A percentile compares a stretch with the other conserved stretches of the same genome.
These are phyloP conservation scores for Drosophila parthenogenetica DNA, from an alignment of 2,888 invertebrate genomes.

Conservation along the genomic window DNA sequence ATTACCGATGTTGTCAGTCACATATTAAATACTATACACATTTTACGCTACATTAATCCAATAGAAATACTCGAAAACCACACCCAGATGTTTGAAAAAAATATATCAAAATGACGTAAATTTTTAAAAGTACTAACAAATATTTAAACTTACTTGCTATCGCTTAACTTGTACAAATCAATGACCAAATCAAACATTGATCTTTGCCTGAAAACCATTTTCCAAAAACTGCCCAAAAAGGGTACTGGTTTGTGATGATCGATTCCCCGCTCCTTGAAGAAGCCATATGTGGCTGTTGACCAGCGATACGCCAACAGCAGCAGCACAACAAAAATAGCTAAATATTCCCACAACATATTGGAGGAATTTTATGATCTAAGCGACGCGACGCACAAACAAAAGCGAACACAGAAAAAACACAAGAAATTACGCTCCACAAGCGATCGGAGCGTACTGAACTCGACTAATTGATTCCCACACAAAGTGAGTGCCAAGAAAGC, in stretches of 20 bases:
- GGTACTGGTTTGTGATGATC: conserved; percentile 42
- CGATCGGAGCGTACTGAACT: conserved; percentile 9
- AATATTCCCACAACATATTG: conserved; percentile 37
- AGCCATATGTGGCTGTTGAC: conserved; percentile 62
- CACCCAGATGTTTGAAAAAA: not conserved
- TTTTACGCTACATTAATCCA: not conserved
- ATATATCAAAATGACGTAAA: not conserved
- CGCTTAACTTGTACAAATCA: conserved; percentile 31
- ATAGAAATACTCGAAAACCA: not conserved
- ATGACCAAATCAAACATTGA: conserved; percentile 42
- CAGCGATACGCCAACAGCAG: conserved; percentile 72
- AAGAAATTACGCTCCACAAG: not conserved
- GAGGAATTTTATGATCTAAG: not conserved
- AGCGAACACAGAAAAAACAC: not conserved
- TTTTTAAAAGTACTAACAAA: not conserved
- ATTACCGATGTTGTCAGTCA: not conserved
- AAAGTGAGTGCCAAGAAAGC: not conserved
- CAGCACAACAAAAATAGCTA: conserved; percentile 32
- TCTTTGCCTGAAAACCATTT: conserved; percentile 30
- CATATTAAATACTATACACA: not conserved
- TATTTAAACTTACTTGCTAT: conserved; percentile 37
- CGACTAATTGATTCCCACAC: not conserved
- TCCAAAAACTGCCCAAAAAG: conserved; percentile 42
- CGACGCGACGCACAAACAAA: not conserved
- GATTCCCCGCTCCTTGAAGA: conserved; percentile 71